Conservation (phyloP, 2,113 vertebrate genomes). For the Gavia stellata region DNA sequence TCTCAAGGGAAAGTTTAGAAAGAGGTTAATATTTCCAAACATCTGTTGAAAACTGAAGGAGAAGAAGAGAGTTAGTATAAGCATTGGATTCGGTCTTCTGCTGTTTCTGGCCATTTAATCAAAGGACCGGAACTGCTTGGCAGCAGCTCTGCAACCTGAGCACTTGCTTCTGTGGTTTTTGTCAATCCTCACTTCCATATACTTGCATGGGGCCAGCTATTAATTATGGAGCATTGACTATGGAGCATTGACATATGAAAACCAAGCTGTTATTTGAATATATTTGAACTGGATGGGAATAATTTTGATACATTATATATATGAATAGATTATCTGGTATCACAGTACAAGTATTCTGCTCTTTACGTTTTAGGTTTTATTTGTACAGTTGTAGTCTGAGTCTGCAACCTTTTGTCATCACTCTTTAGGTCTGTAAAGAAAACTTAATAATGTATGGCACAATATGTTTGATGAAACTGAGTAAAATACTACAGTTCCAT, state of each 20-base stretch:
- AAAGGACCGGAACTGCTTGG: neutral
- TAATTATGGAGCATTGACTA: neutral
- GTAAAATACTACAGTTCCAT: neutral
- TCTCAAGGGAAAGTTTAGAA: neutral
- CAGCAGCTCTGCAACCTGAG: neutral
- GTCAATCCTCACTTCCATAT: neutral
- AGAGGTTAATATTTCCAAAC: neutral
- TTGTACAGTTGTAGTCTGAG: neutral
- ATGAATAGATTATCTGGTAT: neutral
- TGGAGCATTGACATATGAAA: neutral
- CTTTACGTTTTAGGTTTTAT: neutral
- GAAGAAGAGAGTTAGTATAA: neutral
- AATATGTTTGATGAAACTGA: neutral
- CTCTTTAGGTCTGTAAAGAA: neutral
- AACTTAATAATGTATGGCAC: neutral
- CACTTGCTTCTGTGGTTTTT: neutral
- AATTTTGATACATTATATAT: neutral
- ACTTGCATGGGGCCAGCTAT: neutral
- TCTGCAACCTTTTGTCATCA: neutral
- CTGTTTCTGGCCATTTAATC: neutral
- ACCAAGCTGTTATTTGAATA: neutral
- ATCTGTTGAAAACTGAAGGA: neutral
- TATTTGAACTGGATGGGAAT: neutral
- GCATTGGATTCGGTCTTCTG: neutral
- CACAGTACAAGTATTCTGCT: neutral